Evolutionary conservation across 1,140 invertebrate genomes (phyloP), one percentile per base, ranked within the genome.

Genomic region (Eubasilissa regina): DNA sequence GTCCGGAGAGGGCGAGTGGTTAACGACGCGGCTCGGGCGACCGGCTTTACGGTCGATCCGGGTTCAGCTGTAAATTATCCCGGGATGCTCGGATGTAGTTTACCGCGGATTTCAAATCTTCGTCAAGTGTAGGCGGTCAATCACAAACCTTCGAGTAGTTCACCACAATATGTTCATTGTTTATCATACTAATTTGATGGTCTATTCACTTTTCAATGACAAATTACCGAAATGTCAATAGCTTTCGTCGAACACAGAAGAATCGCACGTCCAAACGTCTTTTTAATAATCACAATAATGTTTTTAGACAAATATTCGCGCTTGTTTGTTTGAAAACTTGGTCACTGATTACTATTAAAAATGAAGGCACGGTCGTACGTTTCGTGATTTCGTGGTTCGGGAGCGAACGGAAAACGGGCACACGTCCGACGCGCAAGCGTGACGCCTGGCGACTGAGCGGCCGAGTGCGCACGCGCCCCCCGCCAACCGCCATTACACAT

Each of bases 401-500:
- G 17, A 19, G 44, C 68, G 74, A 17, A 17, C 15, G 15, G 25
- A 58, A 62, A 19, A 64, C 13, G 12, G 66, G 55, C 47, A 62
- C 51, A 72, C 77, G 68, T 78, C 48, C 66, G 13, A 21, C 77
- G 55, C 77, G 51, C 62, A 48, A 44, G 68, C 51, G 44, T 51
- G 51, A 53, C 66, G 77, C 64, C 51, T 66, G 66, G 64, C 47
- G 77, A 78, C 77, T 78, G 77, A 78, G 51, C 62, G 64, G 66
- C 66, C 62, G 19, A 44, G 58, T 25, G 77, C 66, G 77, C 77
- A 78, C 66, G 77, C 77, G 77, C 77, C 44, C 75, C 64, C 75
- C 60, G 45, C 64, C 47, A 45, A 15, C 77, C 77, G 64, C 77
- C 77, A 72, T 77, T 77, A 68, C 75, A 77, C 75, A 77, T 77